phyloP scores from a whole-genome alignment of 2,888 invertebrate species.

The Strigamia transsilvanica region DNA sequence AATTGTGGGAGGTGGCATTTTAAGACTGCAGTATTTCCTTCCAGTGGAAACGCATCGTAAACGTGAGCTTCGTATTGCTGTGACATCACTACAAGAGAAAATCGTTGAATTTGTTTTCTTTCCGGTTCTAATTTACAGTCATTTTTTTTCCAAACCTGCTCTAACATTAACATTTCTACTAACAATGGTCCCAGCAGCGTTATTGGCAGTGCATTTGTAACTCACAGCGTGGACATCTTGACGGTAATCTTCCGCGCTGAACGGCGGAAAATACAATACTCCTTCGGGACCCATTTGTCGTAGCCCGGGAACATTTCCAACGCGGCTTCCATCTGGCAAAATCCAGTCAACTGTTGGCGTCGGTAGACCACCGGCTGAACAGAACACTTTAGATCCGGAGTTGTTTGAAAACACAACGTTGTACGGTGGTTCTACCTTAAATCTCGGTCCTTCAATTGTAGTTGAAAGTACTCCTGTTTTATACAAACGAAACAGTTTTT shows the following conservation, averaged over 20 bases:
- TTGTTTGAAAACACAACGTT: constrained; percentile 23
- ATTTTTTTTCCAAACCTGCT: not conserved
- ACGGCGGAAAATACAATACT: constrained; percentile 3
- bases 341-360: not conserved
- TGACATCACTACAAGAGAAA: constrained; percentile 50
- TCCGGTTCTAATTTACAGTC: not conserved
- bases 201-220: constrained; percentile 26
- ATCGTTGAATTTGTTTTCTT: not conserved
- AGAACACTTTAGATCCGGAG: not conserved
- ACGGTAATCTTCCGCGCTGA: constrained; percentile 5
- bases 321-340: constrained; percentile 22
- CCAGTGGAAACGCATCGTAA: constrained; percentile 53
- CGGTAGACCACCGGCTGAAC: constrained; percentile 5
- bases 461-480: not conserved
- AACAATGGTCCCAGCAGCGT: constrained; percentile 25
- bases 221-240: constrained; percentile 10
- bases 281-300: constrained; percentile 3
- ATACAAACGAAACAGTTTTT: not conserved
- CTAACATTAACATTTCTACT: constrained; percentile 29
- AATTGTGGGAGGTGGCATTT: constrained; percentile 53
- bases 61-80: constrained; percentile 50
- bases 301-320: not conserved
- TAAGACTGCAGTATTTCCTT: constrained; percentile 52
- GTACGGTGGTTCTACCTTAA: constrained; percentile 13
- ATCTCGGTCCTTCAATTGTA: not conserved